Evolutionary conservation across 2,113 vertebrate genomes (phyloP).

Genomic region (Oreochromis aureus): DNA sequence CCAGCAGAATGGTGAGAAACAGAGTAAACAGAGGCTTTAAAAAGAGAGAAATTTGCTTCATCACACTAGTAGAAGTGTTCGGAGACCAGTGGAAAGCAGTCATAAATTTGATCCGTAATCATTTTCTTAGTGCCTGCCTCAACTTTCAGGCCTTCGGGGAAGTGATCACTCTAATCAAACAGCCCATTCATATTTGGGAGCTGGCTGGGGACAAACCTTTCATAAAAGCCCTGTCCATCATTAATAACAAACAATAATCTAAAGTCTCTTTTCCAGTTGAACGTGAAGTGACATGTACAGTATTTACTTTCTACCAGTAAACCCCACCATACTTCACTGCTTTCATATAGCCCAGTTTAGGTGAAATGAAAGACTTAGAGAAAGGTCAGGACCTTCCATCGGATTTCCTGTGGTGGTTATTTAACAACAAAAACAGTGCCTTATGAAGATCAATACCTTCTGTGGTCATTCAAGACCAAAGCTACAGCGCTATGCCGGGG

Average conservation of each 20-base stretch:
- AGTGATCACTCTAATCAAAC: conserved; percentile 31
- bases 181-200: not conserved
- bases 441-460: conserved; percentile 64
- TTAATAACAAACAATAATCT: conserved; percentile 30
- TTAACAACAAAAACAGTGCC: conserved; percentile 55
- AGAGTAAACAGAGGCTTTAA: conserved; percentile 36
- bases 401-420: conserved; percentile 48
- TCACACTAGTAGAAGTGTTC: not conserved
- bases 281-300: not conserved
- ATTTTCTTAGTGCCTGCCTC: conserved; percentile 4
- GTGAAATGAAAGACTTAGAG: not conserved
- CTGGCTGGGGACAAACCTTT: not conserved
- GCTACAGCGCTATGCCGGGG: conserved; percentile 31
- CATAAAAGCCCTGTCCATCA: not conserved
- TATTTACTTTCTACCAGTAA: conserved; percentile 6
- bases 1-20: conserved; percentile 26
- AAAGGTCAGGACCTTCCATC: conserved; percentile 62
- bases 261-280: not conserved
- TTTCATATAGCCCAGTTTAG: conserved; percentile 9
- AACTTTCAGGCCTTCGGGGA: conserved; percentile 23
- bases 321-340: not conserved
- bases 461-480: conserved; percentile 59
- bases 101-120: conserved; percentile 45
- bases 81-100: conserved; percentile 19
- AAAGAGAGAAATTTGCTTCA: conserved; percentile 15